Percentiles rank a stretch among this genome's conserved stretches.
phyloP scores from a whole-genome alignment of 1,140 invertebrate species.

The Hesperophylax magnus region DNA sequence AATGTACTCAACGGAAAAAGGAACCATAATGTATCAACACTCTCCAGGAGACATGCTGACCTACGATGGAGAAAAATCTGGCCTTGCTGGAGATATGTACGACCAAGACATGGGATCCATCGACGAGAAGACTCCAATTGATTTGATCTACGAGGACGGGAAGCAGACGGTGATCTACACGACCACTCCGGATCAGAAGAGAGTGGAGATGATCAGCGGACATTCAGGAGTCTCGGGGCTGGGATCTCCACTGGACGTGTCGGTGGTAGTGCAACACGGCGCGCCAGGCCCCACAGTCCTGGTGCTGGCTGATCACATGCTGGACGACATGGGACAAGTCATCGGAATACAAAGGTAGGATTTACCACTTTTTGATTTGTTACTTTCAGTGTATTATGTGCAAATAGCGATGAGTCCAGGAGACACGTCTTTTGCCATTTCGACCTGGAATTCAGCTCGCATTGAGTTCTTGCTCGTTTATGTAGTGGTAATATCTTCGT shows the following conservation, averaged over 20 bases:
- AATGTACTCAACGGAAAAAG: constrained; percentile 62
- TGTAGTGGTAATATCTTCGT: too few relatives aligned
- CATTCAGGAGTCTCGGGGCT: constrained; percentile 66
- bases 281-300: constrained; percentile 63
- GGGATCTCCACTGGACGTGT: constrained; percentile 62
- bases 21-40: constrained; percentile 69
- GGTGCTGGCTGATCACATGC: constrained; percentile 67
- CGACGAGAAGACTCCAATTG: constrained; percentile 80
- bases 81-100: constrained; percentile 72
- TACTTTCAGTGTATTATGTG: background rate
- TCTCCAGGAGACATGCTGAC: constrained; percentile 70
- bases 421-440: too few relatives aligned
- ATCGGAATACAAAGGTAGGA: constrained; percentile 69
- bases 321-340: constrained; percentile 68
- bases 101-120: constrained; percentile 75
- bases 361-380: background rate
- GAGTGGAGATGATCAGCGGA: constrained; percentile 70
- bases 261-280: constrained; percentile 68
- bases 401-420: too few relatives aligned
- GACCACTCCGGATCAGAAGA: constrained; percentile 73
- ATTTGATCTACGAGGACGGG: constrained; percentile 85
- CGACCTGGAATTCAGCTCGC: too few relatives aligned
- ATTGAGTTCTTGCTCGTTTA: too few relatives aligned
- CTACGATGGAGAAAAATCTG: constrained; percentile 72
- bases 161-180: constrained; percentile 87